phyloP scores from a whole-genome alignment of 2,888 invertebrate genomes.

The Nesidiocoris tenuis region DNA sequence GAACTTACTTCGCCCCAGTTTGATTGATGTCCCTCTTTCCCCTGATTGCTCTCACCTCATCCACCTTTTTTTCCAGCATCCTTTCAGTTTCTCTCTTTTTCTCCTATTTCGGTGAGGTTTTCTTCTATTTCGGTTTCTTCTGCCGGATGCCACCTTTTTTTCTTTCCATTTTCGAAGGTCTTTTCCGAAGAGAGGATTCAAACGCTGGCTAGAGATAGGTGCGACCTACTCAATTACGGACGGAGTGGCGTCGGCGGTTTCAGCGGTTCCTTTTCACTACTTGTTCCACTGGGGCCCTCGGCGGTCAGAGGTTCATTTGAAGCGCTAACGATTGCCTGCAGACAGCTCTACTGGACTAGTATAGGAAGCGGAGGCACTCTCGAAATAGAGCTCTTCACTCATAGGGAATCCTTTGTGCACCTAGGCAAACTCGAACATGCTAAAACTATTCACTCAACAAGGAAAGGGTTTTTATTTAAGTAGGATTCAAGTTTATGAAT shows the following conservation, averaged over 20 bases:
- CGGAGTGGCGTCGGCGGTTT: background rate
- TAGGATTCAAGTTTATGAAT: too few species aligned
- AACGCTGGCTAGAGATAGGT: slow-evolving; percentile 17
- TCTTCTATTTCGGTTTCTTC: background rate
- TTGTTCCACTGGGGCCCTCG: background rate
- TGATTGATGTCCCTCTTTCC: slow-evolving; percentile 40
- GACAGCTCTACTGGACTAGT: too few species aligned
- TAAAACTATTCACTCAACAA: too few species aligned
- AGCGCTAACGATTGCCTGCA: background rate
- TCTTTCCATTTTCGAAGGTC: background rate
- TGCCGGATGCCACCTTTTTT: background rate
- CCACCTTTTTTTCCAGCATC: slow-evolving; percentile 17
- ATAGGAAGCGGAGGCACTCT: background rate
- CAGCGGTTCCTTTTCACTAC: background rate
- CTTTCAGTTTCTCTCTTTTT: background rate
- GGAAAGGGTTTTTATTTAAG: too few species aligned
- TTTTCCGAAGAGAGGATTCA: background rate
- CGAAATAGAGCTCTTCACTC: too few species aligned
- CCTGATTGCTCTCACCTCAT: slow-evolving; percentile 42
- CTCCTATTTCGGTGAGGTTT: background rate
- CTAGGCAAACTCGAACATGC: too few species aligned
- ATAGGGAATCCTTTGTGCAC: background rate
- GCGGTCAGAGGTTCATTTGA: background rate
- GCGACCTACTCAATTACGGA: slow-evolving; percentile 23
- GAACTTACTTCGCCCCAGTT: slow-evolving; percentile 11